Conservation (phyloP, 2,797 vertebrate genomes). For the Coluber constrictor region DNA sequence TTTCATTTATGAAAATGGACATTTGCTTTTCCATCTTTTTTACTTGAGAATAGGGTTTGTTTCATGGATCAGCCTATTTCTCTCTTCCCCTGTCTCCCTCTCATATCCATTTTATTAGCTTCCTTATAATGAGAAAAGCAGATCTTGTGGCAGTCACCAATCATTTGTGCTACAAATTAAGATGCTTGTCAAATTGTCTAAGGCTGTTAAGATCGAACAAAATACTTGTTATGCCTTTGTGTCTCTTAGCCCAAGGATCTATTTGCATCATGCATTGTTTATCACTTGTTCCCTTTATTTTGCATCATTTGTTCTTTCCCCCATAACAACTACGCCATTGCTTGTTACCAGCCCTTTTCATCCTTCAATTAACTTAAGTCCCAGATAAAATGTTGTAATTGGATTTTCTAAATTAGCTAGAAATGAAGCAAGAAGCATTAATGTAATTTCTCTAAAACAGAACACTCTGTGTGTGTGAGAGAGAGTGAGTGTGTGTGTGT, state of each 20-base stretch:
- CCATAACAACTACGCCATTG: background rate
- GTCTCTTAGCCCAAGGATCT: background rate
- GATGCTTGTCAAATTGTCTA: constrained; percentile 58
- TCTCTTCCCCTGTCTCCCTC: background rate
- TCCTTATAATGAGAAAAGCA: constrained; percentile 73
- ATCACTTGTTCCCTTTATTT: background rate
- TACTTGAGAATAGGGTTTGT: background rate
- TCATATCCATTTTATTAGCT: constrained; percentile 59
- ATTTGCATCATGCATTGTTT: background rate
- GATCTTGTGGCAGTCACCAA: constrained; percentile 76
- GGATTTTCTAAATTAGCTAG: background rate
- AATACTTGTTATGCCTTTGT: background rate
- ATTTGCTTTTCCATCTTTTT: background rate
- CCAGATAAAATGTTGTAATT: background rate
- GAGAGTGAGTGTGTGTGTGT: too few relatives aligned
- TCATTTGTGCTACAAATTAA: constrained; percentile 77
- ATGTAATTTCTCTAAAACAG: background rate
- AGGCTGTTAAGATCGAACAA: background rate
- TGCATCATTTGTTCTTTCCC: background rate
- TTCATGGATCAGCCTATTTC: background rate
- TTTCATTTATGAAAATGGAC: background rate
- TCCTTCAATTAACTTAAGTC: background rate
- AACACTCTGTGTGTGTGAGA: background rate
- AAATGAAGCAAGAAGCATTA: background rate
- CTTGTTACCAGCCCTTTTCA: background rate